Percentiles rank a stretch among this genome's conserved stretches.
Evolutionary conservation across 2,797 vertebrate species (phyloP).

Genomic region (Chelidonichthys spinosus): DNA sequence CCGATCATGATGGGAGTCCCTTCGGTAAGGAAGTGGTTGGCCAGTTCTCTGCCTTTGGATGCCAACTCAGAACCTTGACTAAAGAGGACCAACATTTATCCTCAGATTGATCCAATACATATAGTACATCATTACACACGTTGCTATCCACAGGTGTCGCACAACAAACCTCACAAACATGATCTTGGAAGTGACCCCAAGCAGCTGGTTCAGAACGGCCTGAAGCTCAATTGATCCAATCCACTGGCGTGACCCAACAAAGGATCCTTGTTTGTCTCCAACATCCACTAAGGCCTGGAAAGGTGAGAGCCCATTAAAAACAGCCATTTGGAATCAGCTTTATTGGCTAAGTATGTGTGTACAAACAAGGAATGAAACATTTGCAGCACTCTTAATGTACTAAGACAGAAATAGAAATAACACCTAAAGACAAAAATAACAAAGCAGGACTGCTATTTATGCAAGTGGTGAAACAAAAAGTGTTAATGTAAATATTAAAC

Average conservation of each 20-base stretch:
- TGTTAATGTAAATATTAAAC: too few species aligned
- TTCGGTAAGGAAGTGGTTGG: slow-evolving; percentile 91
- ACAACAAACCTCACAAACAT: slow-evolving; percentile 91
- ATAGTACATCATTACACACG: neutral
- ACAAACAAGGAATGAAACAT: too few species aligned
- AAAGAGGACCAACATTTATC: slow-evolving; percentile 27
- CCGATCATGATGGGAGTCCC: slow-evolving; percentile 98
- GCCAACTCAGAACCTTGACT: slow-evolving; percentile 94
- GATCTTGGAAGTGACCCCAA: slow-evolving; percentile 94
- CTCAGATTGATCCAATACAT: slow-evolving; percentile 6
- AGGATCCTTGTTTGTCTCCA: slow-evolving; percentile 91
- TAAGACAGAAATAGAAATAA: too few species aligned
- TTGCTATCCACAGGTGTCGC: neutral
- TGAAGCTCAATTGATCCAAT: slow-evolving; percentile 97
- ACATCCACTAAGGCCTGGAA: slow-evolving; percentile 91
- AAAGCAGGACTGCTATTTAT: too few species aligned
- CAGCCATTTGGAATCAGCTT: neutral
- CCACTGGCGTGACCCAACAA: slow-evolving; percentile 95
- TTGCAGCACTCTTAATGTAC: too few species aligned
- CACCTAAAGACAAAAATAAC: too few species aligned
- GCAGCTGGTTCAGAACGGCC: slow-evolving; percentile 90
- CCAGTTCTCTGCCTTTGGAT: slow-evolving; percentile 92
- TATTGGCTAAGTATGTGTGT: too few species aligned
- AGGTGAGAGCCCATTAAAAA: slow-evolving; percentile 4
- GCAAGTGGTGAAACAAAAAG: too few species aligned